A percentile compares a stretch with the other conserved stretches of the same genome.
These are phyloP conservation scores for Atractosteus spatula DNA, from an alignment of 2,113 vertebrate species.

Conservation along the genomic window DNA sequence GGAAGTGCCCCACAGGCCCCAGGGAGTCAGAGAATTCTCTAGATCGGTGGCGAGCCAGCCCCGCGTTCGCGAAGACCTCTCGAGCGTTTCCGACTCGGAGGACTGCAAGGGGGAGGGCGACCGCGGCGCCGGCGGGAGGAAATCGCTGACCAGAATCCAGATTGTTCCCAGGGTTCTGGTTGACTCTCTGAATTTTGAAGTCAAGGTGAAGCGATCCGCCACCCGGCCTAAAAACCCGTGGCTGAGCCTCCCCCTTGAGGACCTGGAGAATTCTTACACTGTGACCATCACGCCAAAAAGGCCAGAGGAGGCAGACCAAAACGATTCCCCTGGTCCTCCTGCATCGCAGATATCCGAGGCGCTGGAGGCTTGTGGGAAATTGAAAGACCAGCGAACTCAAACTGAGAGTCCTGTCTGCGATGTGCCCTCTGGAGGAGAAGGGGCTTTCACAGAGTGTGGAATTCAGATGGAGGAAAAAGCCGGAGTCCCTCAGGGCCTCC, in stretches of 20 bases:
- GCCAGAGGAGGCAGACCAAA: constrained; percentile 8
- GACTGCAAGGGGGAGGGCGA: constrained; percentile 21
- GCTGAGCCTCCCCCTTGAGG: constrained; percentile 60
- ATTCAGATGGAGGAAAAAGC: not conserved
- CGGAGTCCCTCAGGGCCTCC: constrained; percentile 7
- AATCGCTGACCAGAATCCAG: constrained; percentile 42
- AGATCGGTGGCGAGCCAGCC: constrained; percentile 8
- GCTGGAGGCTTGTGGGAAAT: not conserved
- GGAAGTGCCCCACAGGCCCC: constrained; percentile 16
- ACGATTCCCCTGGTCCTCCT: not conserved
- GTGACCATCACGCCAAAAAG: constrained; percentile 53
- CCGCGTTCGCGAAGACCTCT: constrained; percentile 24
- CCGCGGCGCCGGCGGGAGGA: constrained; percentile 12
- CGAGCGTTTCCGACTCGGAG: constrained; percentile 31
- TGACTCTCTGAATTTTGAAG: constrained; percentile 56
- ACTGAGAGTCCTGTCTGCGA: not conserved
- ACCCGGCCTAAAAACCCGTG: constrained; percentile 56
- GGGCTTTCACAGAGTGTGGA: not conserved
- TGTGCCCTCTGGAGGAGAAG: not conserved
- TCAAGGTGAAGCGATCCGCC: constrained; percentile 50
- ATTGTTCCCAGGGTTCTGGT: constrained; percentile 40
- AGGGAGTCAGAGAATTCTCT: constrained; percentile 12
- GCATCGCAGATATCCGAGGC: not conserved
- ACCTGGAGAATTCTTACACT: constrained; percentile 56
- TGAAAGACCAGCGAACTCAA: constrained; percentile 28